These are phyloP conservation scores for Falco cherrug DNA, from an alignment of 2,797 vertebrate genomes.

Conservation along the genomic window DNA sequence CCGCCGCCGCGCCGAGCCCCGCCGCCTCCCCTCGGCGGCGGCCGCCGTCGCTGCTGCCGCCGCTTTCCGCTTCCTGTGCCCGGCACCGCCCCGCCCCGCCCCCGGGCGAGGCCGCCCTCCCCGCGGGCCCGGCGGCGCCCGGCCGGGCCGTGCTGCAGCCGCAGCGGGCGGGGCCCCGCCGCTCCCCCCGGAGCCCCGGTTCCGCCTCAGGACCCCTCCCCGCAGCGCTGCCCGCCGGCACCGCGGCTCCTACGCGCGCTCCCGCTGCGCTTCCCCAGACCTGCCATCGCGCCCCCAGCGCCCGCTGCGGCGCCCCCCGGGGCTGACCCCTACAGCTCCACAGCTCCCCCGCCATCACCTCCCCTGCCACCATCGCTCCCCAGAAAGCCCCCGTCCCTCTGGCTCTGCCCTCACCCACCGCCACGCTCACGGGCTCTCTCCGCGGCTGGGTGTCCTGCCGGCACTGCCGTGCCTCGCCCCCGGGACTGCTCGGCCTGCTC, in stretches of 20 bases:
- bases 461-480: background rate
- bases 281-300: accelerated
- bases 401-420: background rate
- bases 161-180: accelerated
- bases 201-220: background rate
- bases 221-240: background rate
- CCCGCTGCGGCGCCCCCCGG: background rate
- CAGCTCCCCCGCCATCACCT: background rate
- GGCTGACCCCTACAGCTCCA: background rate
- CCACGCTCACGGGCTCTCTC: background rate
- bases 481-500: background rate
- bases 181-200: background rate
- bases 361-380: background rate
- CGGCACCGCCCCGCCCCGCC: slow-evolving; percentile 64
- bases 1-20: background rate
- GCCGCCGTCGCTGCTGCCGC: slow-evolving; percentile 19
- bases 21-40: slow-evolving; percentile 29
- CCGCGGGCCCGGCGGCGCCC: background rate
- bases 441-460: background rate
- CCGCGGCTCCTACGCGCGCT: accelerated
- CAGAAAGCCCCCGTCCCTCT: background rate
- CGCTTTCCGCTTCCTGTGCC: slow-evolving; percentile 80
- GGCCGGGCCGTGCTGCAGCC: background rate
- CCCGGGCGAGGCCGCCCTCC: background rate
- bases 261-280: too few relatives aligned